Percentiles rank a stretch among this genome's conserved stretches.
phyloP scores from a whole-genome alignment of 2,797 vertebrate genomes.

The Cirrhinus mrigala region DNA sequence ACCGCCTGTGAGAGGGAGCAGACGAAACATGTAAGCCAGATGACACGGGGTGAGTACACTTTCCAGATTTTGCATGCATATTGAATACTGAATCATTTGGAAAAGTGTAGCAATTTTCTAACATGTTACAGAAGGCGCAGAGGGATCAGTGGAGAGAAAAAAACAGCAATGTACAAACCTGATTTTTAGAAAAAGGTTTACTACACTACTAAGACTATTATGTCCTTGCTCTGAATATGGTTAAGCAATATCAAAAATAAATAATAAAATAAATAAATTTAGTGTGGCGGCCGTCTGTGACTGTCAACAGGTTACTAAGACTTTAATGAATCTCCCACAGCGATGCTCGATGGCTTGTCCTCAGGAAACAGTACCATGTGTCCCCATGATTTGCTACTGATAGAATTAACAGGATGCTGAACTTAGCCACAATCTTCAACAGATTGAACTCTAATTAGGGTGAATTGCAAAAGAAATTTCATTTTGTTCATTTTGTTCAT shows the following conservation, averaged over 20 bases:
- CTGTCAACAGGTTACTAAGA: slow-evolving; percentile 53
- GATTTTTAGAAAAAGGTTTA: background rate
- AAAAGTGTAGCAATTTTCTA: background rate
- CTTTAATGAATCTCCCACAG: slow-evolving; percentile 42
- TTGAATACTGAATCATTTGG: background rate
- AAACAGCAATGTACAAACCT: background rate
- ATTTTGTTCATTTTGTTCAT: no score
- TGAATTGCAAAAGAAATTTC: background rate
- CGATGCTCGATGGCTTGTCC: background rate
- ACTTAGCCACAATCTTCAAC: background rate
- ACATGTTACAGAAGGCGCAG: background rate
- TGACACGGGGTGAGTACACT: slow-evolving; percentile 50
- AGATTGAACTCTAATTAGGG: background rate
- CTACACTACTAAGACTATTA: background rate
- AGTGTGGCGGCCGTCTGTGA: slow-evolving; percentile 24
- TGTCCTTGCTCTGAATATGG: no score
- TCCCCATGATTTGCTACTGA: slow-evolving; percentile 10
- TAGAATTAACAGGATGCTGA: background rate
- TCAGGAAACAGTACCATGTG: background rate
- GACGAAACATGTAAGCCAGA: slow-evolving; percentile 52
- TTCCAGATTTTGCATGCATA: slow-evolving; percentile 6
- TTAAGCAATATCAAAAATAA: background rate
- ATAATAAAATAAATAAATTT: background rate
- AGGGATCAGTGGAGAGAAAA: background rate
- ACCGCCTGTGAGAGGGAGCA: slow-evolving; percentile 5